Evolutionary conservation across 2,888 invertebrate species (phyloP), one percentile per base, ranked within the genome.

Genomic region (Ichneumoninae sp.): DNA sequence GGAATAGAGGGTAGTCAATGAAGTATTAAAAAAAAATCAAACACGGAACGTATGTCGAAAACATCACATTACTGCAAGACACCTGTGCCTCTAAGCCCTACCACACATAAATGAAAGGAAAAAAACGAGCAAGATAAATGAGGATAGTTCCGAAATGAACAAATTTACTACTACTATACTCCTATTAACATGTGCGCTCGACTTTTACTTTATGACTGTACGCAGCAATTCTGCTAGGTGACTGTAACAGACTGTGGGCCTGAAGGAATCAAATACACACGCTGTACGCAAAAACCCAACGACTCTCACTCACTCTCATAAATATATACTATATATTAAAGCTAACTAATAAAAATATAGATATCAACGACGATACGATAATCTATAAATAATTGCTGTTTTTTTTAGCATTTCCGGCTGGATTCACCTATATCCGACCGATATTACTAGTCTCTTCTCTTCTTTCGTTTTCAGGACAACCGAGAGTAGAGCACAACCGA

Each of bases 231-330:
- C 77, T 87, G 86, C 82, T 88, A 88, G 91, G 86, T 88, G 92
- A 92, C 92, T 91, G 92, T 92, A 92, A 92, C 92, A 89, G 92
- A 92, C 92, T 90, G 85, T 90, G 89, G 63, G 89, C 88, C 87
- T 88, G 87, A 84, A 87, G 85, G 86, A 89, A 89, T 91, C 88
- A 91, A 91, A 91, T 91, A 91, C 91, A 91, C 89, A 91, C 89
- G 88, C 84, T 90, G 81, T 89, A 91, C 88, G 87, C 86, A 89
- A 91, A 68, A 90, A 80, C 85, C 82, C 87, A 88, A 87, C 75
- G 90, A 91, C 89, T 89, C 88, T 88, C 88, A 89, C 89, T 90
- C 89, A 90, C 88, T 89, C 81, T 83, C 71, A 76, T 82, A 79
- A 81, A 71, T 82, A 33, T 75, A 26, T 19, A 30, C 76, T 33